These are phyloP conservation scores for Pomatorhinus ruficollis DNA, from an alignment of 2,113 vertebrate genomes.

Conservation along the genomic window DNA sequence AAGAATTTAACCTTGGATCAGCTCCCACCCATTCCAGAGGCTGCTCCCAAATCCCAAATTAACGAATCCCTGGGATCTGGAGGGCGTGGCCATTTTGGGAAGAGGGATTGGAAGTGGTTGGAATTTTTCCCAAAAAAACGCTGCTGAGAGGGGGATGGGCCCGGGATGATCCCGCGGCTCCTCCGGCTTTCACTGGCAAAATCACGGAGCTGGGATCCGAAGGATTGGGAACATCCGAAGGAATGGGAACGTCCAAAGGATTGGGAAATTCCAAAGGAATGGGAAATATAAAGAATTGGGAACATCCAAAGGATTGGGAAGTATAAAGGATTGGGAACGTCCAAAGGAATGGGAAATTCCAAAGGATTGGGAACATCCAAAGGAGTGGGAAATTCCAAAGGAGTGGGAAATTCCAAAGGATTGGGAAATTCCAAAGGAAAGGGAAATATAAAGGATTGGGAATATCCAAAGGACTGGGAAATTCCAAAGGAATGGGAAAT, in stretches of 20 bases:
- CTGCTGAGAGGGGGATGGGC: background rate
- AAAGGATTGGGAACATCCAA: background rate
- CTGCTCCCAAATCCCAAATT: background rate
- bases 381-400: background rate
- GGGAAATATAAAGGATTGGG: no score
- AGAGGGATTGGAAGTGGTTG: background rate
- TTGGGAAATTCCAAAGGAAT: no score
- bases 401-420: no score
- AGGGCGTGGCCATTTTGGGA: background rate
- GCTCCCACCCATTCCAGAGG: background rate
- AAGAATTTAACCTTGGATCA: background rate
- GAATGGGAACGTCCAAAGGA: no score
- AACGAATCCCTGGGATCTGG: background rate
- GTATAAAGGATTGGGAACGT: background rate
- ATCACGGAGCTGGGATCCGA: background rate
- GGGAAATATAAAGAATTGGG: fast-evolving
- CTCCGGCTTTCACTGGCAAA: background rate
- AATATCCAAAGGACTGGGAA: no score
- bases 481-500: no score
- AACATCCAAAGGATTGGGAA: no score
- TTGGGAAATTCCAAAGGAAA: background rate
- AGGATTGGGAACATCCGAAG: no score
- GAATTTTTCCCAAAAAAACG: background rate
- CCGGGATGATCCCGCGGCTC: background rate
- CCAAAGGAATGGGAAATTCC: background rate